Conservation (phyloP, 1,140 invertebrate genomes). For the Calycopis cecrops region DNA sequence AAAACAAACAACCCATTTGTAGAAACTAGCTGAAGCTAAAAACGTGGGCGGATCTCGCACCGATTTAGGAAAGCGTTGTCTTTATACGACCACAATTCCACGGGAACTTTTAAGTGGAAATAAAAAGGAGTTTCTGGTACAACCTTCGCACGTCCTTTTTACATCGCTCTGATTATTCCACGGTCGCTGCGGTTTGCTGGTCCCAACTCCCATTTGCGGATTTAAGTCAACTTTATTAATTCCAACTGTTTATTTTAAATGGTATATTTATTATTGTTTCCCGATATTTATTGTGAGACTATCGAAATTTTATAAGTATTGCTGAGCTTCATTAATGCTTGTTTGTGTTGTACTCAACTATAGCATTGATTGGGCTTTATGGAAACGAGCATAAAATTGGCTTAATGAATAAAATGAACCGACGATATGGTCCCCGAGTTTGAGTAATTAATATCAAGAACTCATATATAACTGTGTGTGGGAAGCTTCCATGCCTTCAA, state of each 20-base stretch:
- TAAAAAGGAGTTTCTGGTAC: slow-evolving; percentile 34
- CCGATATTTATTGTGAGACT: too few species aligned
- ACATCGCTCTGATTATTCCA: slow-evolving; percentile 37
- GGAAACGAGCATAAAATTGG: too few species aligned
- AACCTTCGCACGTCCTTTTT: slow-evolving; percentile 40
- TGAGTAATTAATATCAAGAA: too few species aligned
- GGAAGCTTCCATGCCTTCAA: too few species aligned
- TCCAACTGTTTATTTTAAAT: not conserved
- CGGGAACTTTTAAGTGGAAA: slow-evolving; percentile 54
- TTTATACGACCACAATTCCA: slow-evolving; percentile 31
- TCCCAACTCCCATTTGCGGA: not conserved
- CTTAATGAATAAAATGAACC: too few species aligned
- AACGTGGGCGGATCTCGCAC: slow-evolving; percentile 20
- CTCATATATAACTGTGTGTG: too few species aligned
- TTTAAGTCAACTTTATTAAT: slow-evolving; percentile 12
- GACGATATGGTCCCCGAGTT: too few species aligned
- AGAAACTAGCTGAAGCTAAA: slow-evolving; percentile 9
- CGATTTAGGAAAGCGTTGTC: slow-evolving; percentile 26
- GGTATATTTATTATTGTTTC: too few species aligned
- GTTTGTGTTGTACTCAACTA: too few species aligned
- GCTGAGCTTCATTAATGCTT: too few species aligned
- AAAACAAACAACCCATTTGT: slow-evolving; percentile 6
- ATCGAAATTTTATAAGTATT: too few species aligned
- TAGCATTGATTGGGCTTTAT: too few species aligned
- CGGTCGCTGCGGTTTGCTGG: slow-evolving; percentile 21